phyloP scores from a whole-genome alignment of 2,888 invertebrate species.

The Microctonus hyperodae region DNA sequence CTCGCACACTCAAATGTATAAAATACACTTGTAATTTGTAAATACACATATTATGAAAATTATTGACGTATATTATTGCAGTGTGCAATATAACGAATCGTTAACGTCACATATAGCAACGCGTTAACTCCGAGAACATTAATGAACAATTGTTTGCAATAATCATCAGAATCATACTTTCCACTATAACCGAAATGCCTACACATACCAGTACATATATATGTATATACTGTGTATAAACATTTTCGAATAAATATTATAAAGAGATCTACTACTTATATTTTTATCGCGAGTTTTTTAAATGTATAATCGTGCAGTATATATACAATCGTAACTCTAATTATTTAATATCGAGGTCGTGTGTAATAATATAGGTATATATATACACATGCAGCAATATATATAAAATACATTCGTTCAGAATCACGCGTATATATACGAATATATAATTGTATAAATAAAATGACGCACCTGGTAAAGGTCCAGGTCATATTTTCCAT shows the following conservation, averaged over 20 bases:
- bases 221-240: not conserved
- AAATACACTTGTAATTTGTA: too few relatives aligned
- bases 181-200: not conserved
- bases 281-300: slow-evolving; percentile 5
- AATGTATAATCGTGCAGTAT: too few relatives aligned
- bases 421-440: too few relatives aligned
- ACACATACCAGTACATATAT: too few relatives aligned
- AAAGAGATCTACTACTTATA: too few relatives aligned
- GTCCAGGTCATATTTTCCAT: not conserved
- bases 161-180: slow-evolving; percentile 9
- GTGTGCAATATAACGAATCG: slow-evolving; percentile 14
- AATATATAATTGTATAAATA: not conserved
- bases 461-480: not conserved
- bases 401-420: not conserved
- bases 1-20: too few relatives aligned
- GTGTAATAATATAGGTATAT: too few relatives aligned
- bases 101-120: not conserved
- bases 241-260: not conserved
- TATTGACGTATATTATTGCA: not conserved
- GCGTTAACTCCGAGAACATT: not conserved
- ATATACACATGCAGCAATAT: not conserved
- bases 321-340: slow-evolving; percentile 30
- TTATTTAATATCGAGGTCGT: slow-evolving; percentile 24
- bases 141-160: not conserved
- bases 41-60: not conserved